phyloP scores from a whole-genome alignment of 1,140 invertebrate species.

The Scaptomyza montana region DNA sequence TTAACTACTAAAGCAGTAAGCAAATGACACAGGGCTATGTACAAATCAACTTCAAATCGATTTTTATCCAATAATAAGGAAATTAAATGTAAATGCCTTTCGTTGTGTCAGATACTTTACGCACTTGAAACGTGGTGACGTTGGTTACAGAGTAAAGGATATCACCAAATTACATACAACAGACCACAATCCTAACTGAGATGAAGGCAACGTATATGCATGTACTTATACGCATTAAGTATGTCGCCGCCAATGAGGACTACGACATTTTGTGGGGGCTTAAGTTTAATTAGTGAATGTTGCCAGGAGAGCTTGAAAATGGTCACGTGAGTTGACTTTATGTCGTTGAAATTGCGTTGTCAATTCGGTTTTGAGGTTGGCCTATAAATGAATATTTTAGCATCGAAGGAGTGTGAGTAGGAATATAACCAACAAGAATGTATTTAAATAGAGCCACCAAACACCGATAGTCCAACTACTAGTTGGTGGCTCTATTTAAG shows the following conservation, averaged over 20 bases:
- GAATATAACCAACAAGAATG: too few species aligned
- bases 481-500: too few species aligned
- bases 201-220: neutral
- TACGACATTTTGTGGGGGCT: conserved; percentile 54
- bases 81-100: neutral
- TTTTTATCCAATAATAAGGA: too few species aligned
- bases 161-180: neutral
- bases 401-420: neutral
- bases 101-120: neutral
- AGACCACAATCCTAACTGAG: conserved; percentile 10
- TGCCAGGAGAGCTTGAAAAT: neutral
- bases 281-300: conserved; percentile 67
- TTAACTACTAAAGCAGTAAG: too few species aligned
- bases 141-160: conserved; percentile 3
- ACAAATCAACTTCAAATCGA: too few species aligned
- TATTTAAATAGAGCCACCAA: too few species aligned
- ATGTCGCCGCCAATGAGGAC: conserved; percentile 33
- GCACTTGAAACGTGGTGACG: neutral
- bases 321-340: conserved; percentile 33
- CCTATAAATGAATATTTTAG: conserved; percentile 21
- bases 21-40: too few species aligned
- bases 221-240: neutral
- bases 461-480: too few species aligned
- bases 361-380: conserved; percentile 60
- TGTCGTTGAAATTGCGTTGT: conserved; percentile 50